Conservation (phyloP, 1,140 invertebrate species). For the Drosophila willistoni region DNA sequence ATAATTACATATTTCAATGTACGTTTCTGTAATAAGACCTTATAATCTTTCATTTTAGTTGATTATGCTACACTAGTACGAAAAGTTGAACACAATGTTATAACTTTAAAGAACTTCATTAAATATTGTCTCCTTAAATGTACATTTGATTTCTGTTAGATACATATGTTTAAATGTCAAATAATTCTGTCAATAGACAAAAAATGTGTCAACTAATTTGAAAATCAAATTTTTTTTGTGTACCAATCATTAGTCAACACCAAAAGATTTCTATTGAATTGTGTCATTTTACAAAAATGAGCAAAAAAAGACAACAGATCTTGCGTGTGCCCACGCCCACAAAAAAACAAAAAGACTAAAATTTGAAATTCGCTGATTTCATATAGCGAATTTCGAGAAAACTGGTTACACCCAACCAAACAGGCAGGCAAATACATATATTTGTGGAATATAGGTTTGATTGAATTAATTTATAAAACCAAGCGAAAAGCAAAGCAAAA, state of each 20-base stretch:
- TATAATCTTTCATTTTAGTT: background rate
- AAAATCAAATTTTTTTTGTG: conserved; percentile 40
- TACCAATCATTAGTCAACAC: conserved; percentile 50
- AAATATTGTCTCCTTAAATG: background rate
- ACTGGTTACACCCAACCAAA: conserved; percentile 70
- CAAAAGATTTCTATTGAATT: conserved; percentile 59
- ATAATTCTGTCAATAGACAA: background rate
- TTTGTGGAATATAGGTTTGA: conserved; percentile 23
- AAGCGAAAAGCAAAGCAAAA: conserved; percentile 29
- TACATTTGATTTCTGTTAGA: background rate
- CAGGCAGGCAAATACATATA: conserved; percentile 10
- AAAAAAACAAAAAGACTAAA: conserved; percentile 16
- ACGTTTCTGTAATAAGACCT: too few relatives aligned
- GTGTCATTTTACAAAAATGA: conserved; percentile 69
- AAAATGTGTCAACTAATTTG: conserved; percentile 32
- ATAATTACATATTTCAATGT: too few relatives aligned
- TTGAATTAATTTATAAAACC: conserved; percentile 43
- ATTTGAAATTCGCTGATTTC: conserved; percentile 64
- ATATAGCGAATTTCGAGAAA: conserved; percentile 55
- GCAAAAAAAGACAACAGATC: conserved; percentile 26
- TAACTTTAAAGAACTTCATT: background rate
- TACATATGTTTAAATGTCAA: conserved; percentile 12
- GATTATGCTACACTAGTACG: background rate
- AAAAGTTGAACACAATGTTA: too few relatives aligned
- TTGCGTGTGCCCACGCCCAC: conserved; percentile 73